phyloP scores from a whole-genome alignment of 2,888 invertebrate species.

The Drosophila quinaria region DNA sequence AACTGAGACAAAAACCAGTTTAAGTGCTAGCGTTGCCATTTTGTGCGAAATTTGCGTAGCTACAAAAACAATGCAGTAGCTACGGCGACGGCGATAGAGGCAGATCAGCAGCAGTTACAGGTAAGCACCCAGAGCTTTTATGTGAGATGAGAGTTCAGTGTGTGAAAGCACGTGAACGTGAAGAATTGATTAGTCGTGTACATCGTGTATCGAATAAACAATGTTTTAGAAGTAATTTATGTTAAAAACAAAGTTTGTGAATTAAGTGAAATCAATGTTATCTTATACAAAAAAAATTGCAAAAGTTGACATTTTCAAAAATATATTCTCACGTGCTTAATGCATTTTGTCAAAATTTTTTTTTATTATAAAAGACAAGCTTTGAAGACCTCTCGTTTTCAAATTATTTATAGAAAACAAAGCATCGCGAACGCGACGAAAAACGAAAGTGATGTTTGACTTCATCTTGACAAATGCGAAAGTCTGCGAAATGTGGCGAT shows the following conservation, averaged over 20 bases:
- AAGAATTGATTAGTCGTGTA: constrained; percentile 2
- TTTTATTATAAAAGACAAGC: too few relatives aligned
- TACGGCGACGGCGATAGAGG: constrained; percentile 17
- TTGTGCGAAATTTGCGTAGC: constrained; percentile 61
- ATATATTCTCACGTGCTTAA: too few relatives aligned
- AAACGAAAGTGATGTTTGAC: too few relatives aligned
- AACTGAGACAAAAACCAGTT: constrained; percentile 60
- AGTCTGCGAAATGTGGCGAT: too few relatives aligned
- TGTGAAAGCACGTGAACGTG: constrained; percentile 33
- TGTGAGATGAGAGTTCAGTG: constrained; percentile 15
- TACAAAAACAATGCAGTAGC: constrained; percentile 30
- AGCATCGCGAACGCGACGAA: too few relatives aligned
- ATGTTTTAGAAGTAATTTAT: not conserved
- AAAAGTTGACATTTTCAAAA: too few relatives aligned
- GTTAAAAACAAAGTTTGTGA: not conserved
- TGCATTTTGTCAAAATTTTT: too few relatives aligned
- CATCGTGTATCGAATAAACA: not conserved
- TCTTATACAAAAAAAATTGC: too few relatives aligned
- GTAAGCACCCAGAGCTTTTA: constrained; percentile 44
- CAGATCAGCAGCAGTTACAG: constrained; percentile 43
- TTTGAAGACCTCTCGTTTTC: too few relatives aligned
- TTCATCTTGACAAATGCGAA: too few relatives aligned
- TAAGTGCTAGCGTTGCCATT: constrained; percentile 69
- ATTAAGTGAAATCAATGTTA: not conserved
- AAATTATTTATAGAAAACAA: too few relatives aligned